These are phyloP conservation scores for Muscicapa adusta DNA, from an alignment of 2,113 vertebrate species.

Conservation along the genomic window DNA sequence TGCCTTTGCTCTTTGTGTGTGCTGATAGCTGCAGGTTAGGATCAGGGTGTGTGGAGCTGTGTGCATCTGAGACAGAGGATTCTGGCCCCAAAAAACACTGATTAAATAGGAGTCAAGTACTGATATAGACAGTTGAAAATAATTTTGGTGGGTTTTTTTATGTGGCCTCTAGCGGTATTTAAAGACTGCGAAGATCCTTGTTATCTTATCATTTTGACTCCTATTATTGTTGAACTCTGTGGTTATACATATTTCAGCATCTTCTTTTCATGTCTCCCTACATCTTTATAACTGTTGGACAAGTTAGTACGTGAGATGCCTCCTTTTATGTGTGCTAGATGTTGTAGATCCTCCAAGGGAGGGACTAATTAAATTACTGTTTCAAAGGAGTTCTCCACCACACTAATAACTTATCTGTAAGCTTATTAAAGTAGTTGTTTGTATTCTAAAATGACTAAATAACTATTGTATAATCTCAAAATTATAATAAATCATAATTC, in stretches of 20 bases:
- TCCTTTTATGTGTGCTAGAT: slow-evolving; percentile 40
- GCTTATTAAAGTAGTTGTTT: slow-evolving; percentile 21
- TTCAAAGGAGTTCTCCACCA: slow-evolving; percentile 9
- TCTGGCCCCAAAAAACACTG: neutral
- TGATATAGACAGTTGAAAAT: neutral
- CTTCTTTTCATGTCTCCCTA: slow-evolving; percentile 22
- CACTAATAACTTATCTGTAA: slow-evolving; percentile 39
- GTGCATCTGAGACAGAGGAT: neutral
- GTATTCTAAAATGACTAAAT: slow-evolving; percentile 41
- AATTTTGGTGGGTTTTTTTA: neutral
- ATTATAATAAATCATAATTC: slow-evolving; percentile 20
- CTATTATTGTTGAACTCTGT: slow-evolving; percentile 7
- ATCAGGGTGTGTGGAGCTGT: neutral
- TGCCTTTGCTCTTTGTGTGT: neutral
- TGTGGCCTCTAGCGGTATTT: neutral
- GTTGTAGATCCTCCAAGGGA: slow-evolving; percentile 25
- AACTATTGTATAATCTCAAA: slow-evolving; percentile 8
- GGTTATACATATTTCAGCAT: slow-evolving; percentile 24
- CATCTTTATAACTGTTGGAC: neutral
- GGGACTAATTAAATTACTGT: slow-evolving; percentile 29
- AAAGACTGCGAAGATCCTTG: neutral
- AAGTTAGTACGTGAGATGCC: neutral
- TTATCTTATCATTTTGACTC: neutral
- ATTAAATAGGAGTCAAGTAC: neutral
- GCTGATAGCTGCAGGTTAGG: neutral